Conservation (phyloP, 2,113 vertebrate genomes). For the Chunga burmeisteri region DNA sequence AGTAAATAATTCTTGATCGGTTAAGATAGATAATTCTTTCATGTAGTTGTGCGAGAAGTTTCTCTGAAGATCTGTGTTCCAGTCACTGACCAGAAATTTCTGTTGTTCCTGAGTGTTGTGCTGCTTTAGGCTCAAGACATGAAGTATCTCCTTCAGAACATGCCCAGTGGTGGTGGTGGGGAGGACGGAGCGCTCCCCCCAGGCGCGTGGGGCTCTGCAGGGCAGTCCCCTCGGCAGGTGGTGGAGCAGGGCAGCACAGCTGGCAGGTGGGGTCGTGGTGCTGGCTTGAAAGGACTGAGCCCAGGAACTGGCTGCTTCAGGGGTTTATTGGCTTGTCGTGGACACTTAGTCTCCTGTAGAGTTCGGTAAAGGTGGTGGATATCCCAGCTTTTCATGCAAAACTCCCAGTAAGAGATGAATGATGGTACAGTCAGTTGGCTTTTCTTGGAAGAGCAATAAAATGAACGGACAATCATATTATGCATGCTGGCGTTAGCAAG, state of each 20-base stretch:
- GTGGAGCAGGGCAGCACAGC: not conserved
- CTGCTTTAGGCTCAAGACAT: not conserved
- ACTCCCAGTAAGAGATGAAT: not conserved
- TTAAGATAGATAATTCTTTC: not conserved
- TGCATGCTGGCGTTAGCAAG: not conserved
- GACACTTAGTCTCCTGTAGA: fast-evolving
- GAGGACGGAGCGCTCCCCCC: not conserved
- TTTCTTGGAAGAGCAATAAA: not conserved
- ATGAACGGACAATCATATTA: too few relatives aligned
- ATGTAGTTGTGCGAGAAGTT: not conserved
- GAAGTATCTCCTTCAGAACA: not conserved
- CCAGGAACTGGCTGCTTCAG: not conserved
- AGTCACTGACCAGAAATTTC: not conserved
- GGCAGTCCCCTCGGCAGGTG: not conserved
- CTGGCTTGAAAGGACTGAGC: not conserved
- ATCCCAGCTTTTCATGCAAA: fast-evolving
- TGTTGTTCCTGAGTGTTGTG: not conserved
- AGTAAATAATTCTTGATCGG: not conserved
- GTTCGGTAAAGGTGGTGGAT: not conserved
- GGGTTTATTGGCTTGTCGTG: fast-evolving
- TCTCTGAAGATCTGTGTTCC: not conserved
- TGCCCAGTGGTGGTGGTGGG: not conserved
- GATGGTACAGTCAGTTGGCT: not conserved
- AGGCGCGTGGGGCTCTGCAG: not conserved
- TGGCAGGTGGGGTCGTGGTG: not conserved